Evolutionary conservation across 2,888 invertebrate genomes (phyloP).

Genomic region (Criorhina ranunculi): DNA sequence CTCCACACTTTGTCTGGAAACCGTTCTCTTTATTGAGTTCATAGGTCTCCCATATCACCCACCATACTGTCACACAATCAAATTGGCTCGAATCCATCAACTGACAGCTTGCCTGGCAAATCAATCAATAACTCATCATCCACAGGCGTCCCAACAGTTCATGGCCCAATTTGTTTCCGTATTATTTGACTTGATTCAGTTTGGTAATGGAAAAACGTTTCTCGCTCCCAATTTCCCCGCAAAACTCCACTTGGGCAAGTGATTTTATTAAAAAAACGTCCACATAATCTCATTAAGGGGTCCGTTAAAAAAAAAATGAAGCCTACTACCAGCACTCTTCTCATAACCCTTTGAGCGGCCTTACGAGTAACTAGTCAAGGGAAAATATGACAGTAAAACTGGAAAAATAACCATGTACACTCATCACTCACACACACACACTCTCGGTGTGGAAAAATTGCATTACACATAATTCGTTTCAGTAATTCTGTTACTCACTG

Average conservation of each 20-base stretch:
- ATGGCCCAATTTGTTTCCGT: slow-evolving; percentile 5
- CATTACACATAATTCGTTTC: slow-evolving; percentile 73
- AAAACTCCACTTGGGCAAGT: slow-evolving; percentile 1
- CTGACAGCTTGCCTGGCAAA: background rate
- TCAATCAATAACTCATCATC: slow-evolving; percentile 14
- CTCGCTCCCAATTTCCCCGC: background rate
- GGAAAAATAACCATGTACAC: slow-evolving; percentile 20
- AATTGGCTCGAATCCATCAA: background rate
- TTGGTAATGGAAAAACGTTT: slow-evolving; percentile 15
- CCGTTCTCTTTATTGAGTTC: background rate
- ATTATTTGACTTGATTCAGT: slow-evolving; percentile 18
- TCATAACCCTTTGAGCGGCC: slow-evolving; percentile 1
- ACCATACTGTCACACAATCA: background rate
- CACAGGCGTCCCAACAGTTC: slow-evolving; percentile 18
- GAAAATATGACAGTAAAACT: slow-evolving; percentile 6
- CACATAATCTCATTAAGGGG: slow-evolving; percentile 39
- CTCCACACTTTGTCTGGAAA: background rate
- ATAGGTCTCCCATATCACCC: background rate
- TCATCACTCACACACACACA: slow-evolving; percentile 2
- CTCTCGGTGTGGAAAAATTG: slow-evolving; percentile 32
- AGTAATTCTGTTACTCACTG: slow-evolving; percentile 66
- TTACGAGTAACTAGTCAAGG: background rate
- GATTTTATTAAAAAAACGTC: slow-evolving; percentile 37
- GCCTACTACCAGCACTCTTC: background rate
- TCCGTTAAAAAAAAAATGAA: slow-evolving; percentile 10